Evolutionary conservation across 1,140 invertebrate species (phyloP).

Genomic region (Aphelenchoides besseyi): DNA sequence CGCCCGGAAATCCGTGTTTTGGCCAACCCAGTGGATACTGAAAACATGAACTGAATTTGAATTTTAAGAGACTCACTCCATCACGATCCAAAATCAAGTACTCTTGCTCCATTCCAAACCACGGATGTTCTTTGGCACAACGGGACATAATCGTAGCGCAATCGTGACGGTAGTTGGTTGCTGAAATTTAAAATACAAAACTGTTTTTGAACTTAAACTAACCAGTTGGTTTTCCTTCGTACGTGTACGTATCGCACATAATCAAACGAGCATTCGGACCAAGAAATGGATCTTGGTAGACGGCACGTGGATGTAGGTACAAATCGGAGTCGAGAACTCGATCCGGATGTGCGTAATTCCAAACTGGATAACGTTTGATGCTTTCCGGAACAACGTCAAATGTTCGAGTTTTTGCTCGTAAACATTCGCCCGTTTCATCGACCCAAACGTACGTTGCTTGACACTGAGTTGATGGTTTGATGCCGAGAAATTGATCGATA

Average conservation of each 20-base stretch:
- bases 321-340: constrained; percentile 75
- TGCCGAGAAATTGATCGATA: constrained; percentile 44
- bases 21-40: constrained; percentile 90
- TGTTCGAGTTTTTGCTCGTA: constrained; percentile 30
- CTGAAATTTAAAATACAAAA: constrained; percentile 35
- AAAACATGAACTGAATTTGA: too few relatives aligned
- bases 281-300: constrained; percentile 88
- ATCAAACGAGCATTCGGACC: constrained; percentile 83
- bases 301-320: constrained; percentile 78
- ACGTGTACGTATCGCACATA: constrained; percentile 77
- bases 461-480: constrained; percentile 45
- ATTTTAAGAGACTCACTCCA: too few relatives aligned
- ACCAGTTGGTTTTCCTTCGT: constrained; percentile 73
- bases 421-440: constrained; percentile 46
- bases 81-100: constrained; percentile 84
- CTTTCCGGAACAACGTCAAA: not conserved
- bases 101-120: constrained; percentile 91
- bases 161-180: constrained; percentile 73
- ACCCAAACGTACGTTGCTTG: constrained; percentile 56
- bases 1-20: constrained; percentile 85
- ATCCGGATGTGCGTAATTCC: constrained; percentile 77
- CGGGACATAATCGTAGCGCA: constrained; percentile 73
- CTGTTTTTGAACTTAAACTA: constrained; percentile 20
- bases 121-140: constrained; percentile 73
- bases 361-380: constrained; percentile 72